Conservation (phyloP, 2,113 vertebrate genomes). For the Cromileptes altivelis region DNA sequence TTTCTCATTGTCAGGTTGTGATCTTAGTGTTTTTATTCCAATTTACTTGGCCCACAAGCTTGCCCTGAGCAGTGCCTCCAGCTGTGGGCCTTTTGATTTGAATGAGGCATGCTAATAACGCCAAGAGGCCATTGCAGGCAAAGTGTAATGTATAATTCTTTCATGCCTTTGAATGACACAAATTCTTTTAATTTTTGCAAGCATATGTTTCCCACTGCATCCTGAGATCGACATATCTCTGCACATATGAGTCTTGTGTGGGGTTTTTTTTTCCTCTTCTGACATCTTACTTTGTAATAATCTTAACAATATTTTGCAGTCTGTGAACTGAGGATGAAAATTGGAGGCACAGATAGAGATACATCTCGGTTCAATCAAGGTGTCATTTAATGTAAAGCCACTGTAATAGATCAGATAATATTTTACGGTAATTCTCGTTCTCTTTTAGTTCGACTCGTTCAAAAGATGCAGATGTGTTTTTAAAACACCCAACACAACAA, state of each 20-base stretch:
- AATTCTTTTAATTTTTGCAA: neutral
- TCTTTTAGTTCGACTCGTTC: too few species aligned
- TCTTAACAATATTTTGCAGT: neutral
- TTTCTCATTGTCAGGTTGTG: conserved; percentile 45
- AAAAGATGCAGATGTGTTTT: neutral
- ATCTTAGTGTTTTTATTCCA: conserved; percentile 56
- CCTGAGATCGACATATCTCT: neutral
- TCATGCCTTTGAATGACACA: conserved; percentile 19
- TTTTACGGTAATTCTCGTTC: too few species aligned
- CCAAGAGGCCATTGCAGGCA: conserved; percentile 51
- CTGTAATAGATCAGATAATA: neutral
- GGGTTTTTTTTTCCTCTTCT: neutral
- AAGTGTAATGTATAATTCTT: conserved; percentile 41
- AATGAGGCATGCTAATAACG: conserved; percentile 51
- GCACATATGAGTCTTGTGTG: neutral
- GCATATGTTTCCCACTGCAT: neutral
- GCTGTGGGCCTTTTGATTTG: conserved; percentile 66
- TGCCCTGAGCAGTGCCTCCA: conserved; percentile 65
- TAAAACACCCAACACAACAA: neutral
- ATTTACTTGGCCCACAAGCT: conserved; percentile 56
- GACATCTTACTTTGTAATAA: neutral
- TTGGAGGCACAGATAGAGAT: neutral
- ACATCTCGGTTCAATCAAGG: neutral
- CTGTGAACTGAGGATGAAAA: neutral
- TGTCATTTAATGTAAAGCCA: neutral